Evolutionary conservation across 1,140 invertebrate genomes (phyloP).

Genomic region (Atta colombica): DNA sequence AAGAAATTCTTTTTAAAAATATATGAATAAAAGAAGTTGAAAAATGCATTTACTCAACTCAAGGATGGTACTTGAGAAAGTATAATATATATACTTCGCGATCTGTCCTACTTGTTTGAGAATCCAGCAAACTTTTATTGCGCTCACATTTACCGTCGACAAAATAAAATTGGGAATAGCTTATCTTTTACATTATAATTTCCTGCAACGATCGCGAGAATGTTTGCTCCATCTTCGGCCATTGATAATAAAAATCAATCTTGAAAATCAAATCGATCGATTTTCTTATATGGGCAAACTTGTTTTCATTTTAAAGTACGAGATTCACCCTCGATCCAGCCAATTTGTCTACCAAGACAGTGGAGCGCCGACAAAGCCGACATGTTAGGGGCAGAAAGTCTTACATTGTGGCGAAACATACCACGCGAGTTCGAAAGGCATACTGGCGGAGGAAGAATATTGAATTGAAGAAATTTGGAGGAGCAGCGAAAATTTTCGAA

Average conservation of each 20-base stretch:
- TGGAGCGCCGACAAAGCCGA: slow-evolving; percentile 70
- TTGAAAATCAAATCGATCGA: slow-evolving; percentile 40
- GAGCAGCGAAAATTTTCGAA: slow-evolving; percentile 60
- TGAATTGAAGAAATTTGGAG: slow-evolving; percentile 58
- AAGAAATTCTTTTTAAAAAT: background rate
- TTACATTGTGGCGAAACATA: slow-evolving; percentile 65
- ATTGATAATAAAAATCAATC: background rate
- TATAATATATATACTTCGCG: background rate
- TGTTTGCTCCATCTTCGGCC: background rate
- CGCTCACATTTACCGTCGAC: background rate
- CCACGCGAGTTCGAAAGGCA: slow-evolving; percentile 25
- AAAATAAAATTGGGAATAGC: slow-evolving; percentile 26
- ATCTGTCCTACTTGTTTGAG: slow-evolving; percentile 12
- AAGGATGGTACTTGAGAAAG: slow-evolving; percentile 9
- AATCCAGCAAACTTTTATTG: slow-evolving; percentile 38
- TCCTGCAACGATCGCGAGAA: background rate
- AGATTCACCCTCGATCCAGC: slow-evolving; percentile 32
- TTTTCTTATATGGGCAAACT: slow-evolving; percentile 63
- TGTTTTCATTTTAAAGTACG: slow-evolving; percentile 60
- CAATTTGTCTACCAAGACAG: slow-evolving; percentile 77
- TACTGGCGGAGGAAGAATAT: background rate
- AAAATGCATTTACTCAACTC: slow-evolving; percentile 41
- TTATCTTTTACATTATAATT: slow-evolving; percentile 6
- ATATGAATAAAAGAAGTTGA: slow-evolving; percentile 31
- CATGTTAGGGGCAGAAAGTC: slow-evolving; percentile 58